Percentiles rank a stretch among this genome's conserved stretches.
Evolutionary conservation across 2,888 invertebrate genomes (phyloP).

Genomic region (Rotaria socialis): DNA sequence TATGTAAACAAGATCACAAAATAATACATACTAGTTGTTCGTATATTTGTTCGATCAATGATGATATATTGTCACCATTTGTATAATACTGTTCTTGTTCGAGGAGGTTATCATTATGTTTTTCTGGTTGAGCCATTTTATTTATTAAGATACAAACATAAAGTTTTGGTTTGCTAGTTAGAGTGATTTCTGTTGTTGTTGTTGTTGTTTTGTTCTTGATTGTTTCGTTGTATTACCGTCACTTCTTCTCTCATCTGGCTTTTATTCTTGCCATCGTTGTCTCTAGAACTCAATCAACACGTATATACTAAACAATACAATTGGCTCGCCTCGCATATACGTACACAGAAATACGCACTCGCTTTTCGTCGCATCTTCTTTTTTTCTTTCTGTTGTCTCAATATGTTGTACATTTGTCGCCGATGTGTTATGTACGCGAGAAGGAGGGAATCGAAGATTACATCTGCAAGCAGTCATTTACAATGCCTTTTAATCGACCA

Average conservation of each 20-base stretch:
- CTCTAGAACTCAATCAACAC: neutral
- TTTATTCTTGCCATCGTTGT: neutral
- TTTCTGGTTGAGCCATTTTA: neutral
- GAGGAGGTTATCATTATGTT: neutral
- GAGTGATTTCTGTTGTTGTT: too few relatives aligned
- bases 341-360: neutral
- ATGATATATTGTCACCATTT: neutral
- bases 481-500: neutral
- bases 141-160: neutral
- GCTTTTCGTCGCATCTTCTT: neutral
- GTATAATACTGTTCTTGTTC: neutral
- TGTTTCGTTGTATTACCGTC: constrained; percentile 6
- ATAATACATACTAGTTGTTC: neutral
- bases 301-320: neutral
- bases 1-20: neutral
- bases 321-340: neutral
- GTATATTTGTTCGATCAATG: constrained; percentile 2
- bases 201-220: constrained; percentile 1
- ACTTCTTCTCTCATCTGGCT: neutral
- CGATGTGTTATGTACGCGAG: neutral
- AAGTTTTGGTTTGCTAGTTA: neutral
- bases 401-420: neutral
- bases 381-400: neutral
- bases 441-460: neutral
- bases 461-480: neutral